Evolutionary conservation across 2,888 invertebrate genomes (phyloP).

Genomic region (Alentia gelatinosa): DNA sequence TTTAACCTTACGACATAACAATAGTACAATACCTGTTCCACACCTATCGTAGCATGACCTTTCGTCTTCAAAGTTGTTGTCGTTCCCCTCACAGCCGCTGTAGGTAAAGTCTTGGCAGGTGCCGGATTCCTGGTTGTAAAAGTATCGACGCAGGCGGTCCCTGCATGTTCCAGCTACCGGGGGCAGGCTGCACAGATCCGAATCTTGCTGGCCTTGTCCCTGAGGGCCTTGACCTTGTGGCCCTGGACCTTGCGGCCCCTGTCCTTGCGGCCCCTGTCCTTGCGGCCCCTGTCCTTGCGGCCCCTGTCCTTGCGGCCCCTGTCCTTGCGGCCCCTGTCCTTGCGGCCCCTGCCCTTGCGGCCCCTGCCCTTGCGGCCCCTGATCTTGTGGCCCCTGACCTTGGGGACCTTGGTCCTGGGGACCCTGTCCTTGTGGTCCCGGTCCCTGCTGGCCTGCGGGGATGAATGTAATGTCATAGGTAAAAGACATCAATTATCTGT

Average conservation of each 20-base stretch:
- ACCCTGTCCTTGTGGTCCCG: too few relatives aligned
- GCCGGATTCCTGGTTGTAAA: conserved; percentile 83
- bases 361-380: background rate
- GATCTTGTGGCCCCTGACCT: background rate
- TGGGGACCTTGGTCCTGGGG: too few relatives aligned
- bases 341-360: background rate
- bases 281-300: background rate
- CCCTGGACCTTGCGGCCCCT: background rate
- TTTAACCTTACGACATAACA: background rate
- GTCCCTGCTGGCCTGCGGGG: too few relatives aligned
- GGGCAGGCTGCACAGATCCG: conserved; percentile 84
- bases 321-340: background rate
- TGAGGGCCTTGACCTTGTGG: background rate
- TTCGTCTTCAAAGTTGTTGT: conserved; percentile 79
- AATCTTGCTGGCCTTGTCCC: background rate
- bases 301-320: background rate
- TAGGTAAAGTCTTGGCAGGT: conserved; percentile 81
- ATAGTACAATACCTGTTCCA: background rate
- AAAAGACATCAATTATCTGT: too few relatives aligned
- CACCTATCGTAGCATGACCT: conserved; percentile 83
- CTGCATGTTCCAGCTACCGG: conserved; percentile 69
- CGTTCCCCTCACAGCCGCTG: conserved; percentile 65
- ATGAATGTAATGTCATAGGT: too few relatives aligned
- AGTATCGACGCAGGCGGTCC: conserved; percentile 83
- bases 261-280: background rate